These are phyloP conservation scores for Sarotherodon lohbergeri DNA, from an alignment of 2,113 vertebrate genomes.

Conservation along the genomic window DNA sequence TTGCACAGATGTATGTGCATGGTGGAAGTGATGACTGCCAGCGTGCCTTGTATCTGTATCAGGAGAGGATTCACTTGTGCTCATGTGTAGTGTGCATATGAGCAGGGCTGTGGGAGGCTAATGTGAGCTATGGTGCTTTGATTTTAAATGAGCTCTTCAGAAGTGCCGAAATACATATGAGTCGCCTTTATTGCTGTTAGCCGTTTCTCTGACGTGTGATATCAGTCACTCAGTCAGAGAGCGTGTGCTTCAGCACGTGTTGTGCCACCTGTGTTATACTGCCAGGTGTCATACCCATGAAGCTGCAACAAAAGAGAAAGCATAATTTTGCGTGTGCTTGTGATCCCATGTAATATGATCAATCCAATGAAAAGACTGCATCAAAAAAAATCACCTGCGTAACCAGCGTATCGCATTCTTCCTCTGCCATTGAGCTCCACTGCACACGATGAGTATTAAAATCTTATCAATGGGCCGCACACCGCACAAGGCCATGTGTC, in stretches of 20 bases:
- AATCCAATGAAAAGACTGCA: neutral
- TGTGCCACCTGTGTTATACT: neutral
- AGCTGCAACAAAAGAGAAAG: neutral
- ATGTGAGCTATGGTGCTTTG: constrained; percentile 6
- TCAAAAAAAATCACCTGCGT: neutral
- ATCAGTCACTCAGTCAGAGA: neutral
- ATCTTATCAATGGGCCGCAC: neutral
- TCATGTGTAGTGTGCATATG: neutral
- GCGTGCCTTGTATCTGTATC: neutral
- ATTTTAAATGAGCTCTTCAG: constrained; percentile 22
- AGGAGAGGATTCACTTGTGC: neutral
- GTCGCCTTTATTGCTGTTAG: constrained; percentile 11
- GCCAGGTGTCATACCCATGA: neutral
- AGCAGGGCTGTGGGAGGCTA: neutral
- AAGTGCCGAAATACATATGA: neutral
- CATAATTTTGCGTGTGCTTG: neutral
- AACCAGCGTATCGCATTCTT: neutral
- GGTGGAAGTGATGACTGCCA: neutral
- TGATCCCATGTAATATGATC: neutral
- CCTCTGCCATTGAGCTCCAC: neutral
- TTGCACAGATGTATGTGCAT: neutral
- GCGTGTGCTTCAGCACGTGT: neutral
- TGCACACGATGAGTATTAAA: neutral
- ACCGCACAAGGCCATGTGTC: neutral
- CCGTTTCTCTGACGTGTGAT: constrained; percentile 7